Evolutionary conservation across 2,797 vertebrate genomes (phyloP), one percentile per base, ranked within the genome.

Genomic region (Zalophus californianus): DNA sequence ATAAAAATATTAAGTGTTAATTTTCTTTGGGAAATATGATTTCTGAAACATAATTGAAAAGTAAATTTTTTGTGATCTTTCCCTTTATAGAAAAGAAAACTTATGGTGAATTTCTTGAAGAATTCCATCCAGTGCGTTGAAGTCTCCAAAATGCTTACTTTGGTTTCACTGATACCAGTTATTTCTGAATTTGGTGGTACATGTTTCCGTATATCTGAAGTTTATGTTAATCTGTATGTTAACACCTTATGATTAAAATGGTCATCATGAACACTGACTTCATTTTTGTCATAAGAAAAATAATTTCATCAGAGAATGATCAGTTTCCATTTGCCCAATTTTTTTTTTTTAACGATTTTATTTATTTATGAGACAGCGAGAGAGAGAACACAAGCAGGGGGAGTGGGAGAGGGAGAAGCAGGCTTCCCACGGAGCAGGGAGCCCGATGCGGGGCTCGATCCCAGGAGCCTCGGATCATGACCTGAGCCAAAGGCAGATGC

Each of bases 111-210:
- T 98, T 99, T 44, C 68, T 99, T 68, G 99, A 99, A 97, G 98
- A 99, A 18, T 99, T 99, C 97, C 0, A 98, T 97, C 99, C 99
- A 0, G 7, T 99, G 41, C 99, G 99, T 97, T 99, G 98, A 99
- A 91, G 77, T 96, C 90, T 95, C 86, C 41, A 91, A 25, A 68
- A 0, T 0, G 15, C 0, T 0, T 96, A 66, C 83, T 97, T 27
- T 64, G 7, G 20, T 87, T 97, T 96, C 62, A 75, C 44, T 38
- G 29, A 85, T 79, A 73, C 29, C 23, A n/a, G 25, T 93, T 87
- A 62, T 91, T 92, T 96, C 84, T 91, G 80, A 96, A 77, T 97
- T 73, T 93, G 88, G 56, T 80, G 23, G 44, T 83, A 87, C 48
- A 44, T 58, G 14, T 97, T 96, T 95, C 86, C 78, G 38, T 87